phyloP scores from a whole-genome alignment of 2,797 vertebrate genomes.

The Hippocampus kuda region DNA sequence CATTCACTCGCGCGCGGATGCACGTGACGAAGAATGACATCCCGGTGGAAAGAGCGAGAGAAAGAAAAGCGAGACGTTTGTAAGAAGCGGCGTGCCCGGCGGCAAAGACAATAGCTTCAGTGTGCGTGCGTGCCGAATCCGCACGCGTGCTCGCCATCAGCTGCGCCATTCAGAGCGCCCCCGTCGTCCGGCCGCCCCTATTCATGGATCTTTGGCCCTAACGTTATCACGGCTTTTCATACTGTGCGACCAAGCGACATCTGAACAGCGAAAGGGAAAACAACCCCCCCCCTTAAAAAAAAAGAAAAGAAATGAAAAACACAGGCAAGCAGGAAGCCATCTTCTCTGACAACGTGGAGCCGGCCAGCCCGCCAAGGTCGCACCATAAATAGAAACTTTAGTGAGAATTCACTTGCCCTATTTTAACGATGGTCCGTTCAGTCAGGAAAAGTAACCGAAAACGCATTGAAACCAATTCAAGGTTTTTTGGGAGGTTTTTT shows the following conservation, averaged over 20 bases:
- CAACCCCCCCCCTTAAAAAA: not conserved
- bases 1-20: constrained; percentile 39
- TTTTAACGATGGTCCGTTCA: no score
- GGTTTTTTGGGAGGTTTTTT: not conserved
- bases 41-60: constrained; percentile 12
- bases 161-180: constrained; percentile 49
- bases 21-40: constrained; percentile 16
- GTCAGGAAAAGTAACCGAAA: no score
- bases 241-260: constrained; percentile 49
- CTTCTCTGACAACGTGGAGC: constrained; percentile 11
- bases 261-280: constrained; percentile 28
- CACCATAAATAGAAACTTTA: not conserved
- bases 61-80: constrained; percentile 9
- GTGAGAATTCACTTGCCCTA: not conserved
- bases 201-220: constrained; percentile 49
- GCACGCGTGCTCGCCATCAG: constrained; percentile 41
- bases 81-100: constrained; percentile 24
- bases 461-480: no score
- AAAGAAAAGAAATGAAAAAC: not conserved
- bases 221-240: constrained; percentile 57
- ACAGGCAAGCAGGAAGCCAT: constrained; percentile 28
- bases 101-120: constrained; percentile 38
- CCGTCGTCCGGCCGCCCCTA: constrained; percentile 37
- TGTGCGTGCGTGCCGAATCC: constrained; percentile 17
- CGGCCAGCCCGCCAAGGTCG: not conserved